Evolutionary conservation across 2,888 invertebrate species (phyloP), one percentile per base, ranked within the genome.

Genomic region (Conchocele bisecta): DNA sequence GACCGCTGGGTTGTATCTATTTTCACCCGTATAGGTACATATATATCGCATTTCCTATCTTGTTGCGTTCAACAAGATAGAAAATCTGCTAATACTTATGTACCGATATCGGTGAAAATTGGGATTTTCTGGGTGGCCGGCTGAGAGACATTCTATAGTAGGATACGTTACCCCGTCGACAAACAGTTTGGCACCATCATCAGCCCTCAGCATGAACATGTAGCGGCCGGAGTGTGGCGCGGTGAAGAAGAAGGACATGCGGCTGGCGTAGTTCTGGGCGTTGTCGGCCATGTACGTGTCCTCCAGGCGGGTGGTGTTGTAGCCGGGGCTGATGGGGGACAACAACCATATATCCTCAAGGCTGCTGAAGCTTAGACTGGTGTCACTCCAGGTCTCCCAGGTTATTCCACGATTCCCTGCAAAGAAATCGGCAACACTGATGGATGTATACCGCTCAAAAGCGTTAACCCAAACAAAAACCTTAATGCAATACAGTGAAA

Each of bases 141-240:
- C 11, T 15, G 15, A 35, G 37, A 15, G 15, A 35, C 37, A 35
- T 13, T 13, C 15, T 35, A 44, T 44, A 9, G 28, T 7, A 48
- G 6, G 24, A 20, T 11, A 9, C 41, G 50, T 59, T 67, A 76
- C 76, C 37, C 66, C 72, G 51, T 76, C 67, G 11, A 76, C 28
- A 60, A 28, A 86, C 1, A 88, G 68, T 20, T 70, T 77, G 4
- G 82, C 84, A 7, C 67, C 56, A 48, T 85, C 83, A 59, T 83
- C 82, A 9, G 81, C 79, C 51, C 59, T 75, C 4, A 83, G 42
- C 48, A 70, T 66, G 46, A 87, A 85, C 48, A 63, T 42, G 65
- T 86, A 88, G 4, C 75, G 66, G 28, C 84, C 83, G 48, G 66
- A 69, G 31, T 75, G 70, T 1, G 85, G 85, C 5, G 86, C 82